phyloP scores from a whole-genome alignment of 2,113 vertebrate genomes.

The Nerophis lumbriciformis region DNA sequence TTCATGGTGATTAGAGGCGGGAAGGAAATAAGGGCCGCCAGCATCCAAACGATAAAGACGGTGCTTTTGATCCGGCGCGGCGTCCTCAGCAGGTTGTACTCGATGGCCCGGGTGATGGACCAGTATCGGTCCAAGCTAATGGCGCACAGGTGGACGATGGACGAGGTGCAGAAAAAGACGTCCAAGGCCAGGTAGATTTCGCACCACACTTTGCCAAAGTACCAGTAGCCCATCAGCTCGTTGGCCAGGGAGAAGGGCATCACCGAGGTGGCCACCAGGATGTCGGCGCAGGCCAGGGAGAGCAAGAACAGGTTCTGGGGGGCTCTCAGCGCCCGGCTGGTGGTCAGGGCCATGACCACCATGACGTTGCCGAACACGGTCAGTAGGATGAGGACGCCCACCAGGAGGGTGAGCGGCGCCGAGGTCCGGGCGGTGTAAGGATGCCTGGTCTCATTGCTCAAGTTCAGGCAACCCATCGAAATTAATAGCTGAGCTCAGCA shows the following conservation, averaged over 20 bases:
- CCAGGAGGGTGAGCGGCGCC: slow-evolving; percentile 51
- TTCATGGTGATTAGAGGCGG: slow-evolving; percentile 84
- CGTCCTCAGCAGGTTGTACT: slow-evolving; percentile 87
- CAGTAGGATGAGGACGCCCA: slow-evolving; percentile 80
- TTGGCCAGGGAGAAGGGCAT: slow-evolving; percentile 91
- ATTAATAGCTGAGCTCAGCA: slow-evolving; percentile 12
- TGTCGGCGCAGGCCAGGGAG: slow-evolving; percentile 88
- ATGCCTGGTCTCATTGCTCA: slow-evolving; percentile 49
- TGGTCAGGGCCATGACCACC: slow-evolving; percentile 86
- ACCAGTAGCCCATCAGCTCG: slow-evolving; percentile 88
- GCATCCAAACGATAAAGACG: slow-evolving; percentile 83
- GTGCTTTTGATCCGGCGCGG: slow-evolving; percentile 86
- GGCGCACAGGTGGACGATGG: slow-evolving; percentile 76
- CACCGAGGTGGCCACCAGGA: slow-evolving; percentile 87
- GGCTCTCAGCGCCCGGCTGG: slow-evolving; percentile 82
- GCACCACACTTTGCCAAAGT: slow-evolving; percentile 88
- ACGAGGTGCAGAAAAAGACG: slow-evolving; percentile 90
- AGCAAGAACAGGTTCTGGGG: slow-evolving; percentile 92
- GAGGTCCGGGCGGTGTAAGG: slow-evolving; percentile 42
- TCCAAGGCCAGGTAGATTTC: slow-evolving; percentile 89
- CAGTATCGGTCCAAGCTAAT: slow-evolving; percentile 94
- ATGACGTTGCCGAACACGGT: slow-evolving; percentile 87
- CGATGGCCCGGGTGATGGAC: slow-evolving; percentile 86
- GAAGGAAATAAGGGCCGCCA: slow-evolving; percentile 87
- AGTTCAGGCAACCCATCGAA: slow-evolving; percentile 56